Evolutionary conservation across 2,797 vertebrate species (phyloP).

Genomic region (Chaetophractus vellerosus): DNA sequence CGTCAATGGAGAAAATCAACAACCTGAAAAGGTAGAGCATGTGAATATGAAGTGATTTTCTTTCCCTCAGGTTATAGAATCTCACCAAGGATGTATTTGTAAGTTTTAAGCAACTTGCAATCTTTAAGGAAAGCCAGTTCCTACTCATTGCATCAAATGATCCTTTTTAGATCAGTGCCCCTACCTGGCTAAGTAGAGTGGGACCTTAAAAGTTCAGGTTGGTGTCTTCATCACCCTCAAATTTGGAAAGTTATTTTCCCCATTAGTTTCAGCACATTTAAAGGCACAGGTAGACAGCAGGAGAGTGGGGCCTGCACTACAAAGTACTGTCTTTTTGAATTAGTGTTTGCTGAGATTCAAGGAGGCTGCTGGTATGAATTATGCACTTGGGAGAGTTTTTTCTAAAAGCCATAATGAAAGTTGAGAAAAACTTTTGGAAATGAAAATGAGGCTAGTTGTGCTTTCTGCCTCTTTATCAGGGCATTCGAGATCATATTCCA

Average conservation of each 20-base stretch:
- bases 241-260: not conserved
- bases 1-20: not conserved
- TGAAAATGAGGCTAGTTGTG: conserved; percentile 20
- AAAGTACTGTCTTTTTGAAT: not conserved
- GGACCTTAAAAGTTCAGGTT: not conserved
- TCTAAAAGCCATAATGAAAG: conserved; percentile 19
- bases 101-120: conserved; percentile 61
- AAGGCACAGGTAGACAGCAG: not conserved
- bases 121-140: conserved; percentile 76
- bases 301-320: not conserved
- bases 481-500: conserved; percentile 23
- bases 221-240: not conserved
- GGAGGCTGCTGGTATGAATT: not conserved
- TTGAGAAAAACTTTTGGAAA: conserved; percentile 50
- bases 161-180: conserved; percentile 67
- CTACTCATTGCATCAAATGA: conserved; percentile 54
- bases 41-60: conserved; percentile 55
- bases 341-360: not conserved
- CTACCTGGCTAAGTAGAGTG: conserved; percentile 71
- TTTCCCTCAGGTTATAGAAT: conserved; percentile 51
- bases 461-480: not conserved
- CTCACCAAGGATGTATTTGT: not conserved
- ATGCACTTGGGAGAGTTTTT: not conserved
- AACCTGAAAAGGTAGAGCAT: conserved; percentile 34
- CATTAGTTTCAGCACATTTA: not conserved